Evolutionary conservation across 2,888 invertebrate species (phyloP), one percentile per base, ranked within the genome.

Genomic region (Agrochola litura): DNA sequence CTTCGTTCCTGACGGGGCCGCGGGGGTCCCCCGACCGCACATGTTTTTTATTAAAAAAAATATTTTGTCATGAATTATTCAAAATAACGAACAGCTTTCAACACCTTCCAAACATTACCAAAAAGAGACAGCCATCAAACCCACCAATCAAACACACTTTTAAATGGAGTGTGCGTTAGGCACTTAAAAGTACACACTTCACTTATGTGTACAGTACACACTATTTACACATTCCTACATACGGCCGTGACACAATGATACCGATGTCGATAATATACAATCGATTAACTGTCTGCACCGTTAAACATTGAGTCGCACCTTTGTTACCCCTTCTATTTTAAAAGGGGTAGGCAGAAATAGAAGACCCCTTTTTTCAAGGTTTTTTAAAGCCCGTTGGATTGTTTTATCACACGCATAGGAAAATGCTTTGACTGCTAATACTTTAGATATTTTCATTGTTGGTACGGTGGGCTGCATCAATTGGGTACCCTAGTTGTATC

Each of bases 251-350:
- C 91, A 90, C 84, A 87, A 81, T 86, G 86, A 81, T 86, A 78
- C 69, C 82, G 79, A 66, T 83, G 80, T 87, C 88, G 87, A 91
- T 90, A 92, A 88, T 88, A 86, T 81, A 71, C 75, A 87, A 93
- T 93, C 91, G 93, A 93, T 93, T 92, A 88, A 73, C 89, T 87
- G 90, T 90, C 90, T 83, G 72, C 82, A 81, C 63, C 67, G 86
- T 87, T 85, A 86, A 89, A 89, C 89, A 88, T 85, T n/a, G 61
- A 83, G 75, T 82, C 84, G 77, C 84, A 86, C 88, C 82, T 86
- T 73, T 81, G 75, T 76, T 84, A 73, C 72, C 73, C 84, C 46
- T 80, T 84, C 74, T 85, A 77, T 84, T 79, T 76, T 73, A 65
- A 84, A 73, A 76, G 60, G 56, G 78, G 79, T 79, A 41, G 1